A percentile compares a stretch with the other conserved stretches of the same genome.
phyloP scores from a whole-genome alignment of 2,113 vertebrate species.

The Cacatua alba region DNA sequence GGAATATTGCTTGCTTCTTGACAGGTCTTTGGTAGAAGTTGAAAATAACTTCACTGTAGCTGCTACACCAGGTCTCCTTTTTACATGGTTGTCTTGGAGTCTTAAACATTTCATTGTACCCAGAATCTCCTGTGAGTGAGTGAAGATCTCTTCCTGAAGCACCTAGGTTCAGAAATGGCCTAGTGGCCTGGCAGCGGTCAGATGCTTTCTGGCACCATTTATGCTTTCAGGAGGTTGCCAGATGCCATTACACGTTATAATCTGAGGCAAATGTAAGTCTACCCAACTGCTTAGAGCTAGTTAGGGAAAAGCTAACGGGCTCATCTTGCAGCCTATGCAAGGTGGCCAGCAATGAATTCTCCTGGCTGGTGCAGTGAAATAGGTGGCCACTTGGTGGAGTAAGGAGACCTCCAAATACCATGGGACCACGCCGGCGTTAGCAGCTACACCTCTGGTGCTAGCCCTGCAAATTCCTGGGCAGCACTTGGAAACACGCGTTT shows the following conservation, averaged over 20 bases:
- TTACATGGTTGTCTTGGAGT: neutral
- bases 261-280: neutral
- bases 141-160: neutral
- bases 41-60: neutral
- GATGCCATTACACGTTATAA: neutral
- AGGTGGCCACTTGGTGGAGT: conserved; percentile 33
- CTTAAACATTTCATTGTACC: neutral
- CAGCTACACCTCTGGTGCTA: accelerated
- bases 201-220: neutral
- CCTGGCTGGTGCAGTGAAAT: neutral
- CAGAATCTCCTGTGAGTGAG: neutral
- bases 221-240: neutral
- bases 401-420: neutral
- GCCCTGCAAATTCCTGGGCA: neutral
- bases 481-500: accelerated
- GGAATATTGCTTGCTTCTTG: neutral
- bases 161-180: neutral
- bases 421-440: accelerated
- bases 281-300: neutral
- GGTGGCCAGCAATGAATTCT: neutral
- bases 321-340: too few relatives aligned
- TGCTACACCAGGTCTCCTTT: neutral
- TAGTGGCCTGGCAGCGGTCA: neutral
- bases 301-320: neutral
- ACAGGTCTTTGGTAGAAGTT: neutral